Evolutionary conservation across 2,888 invertebrate genomes (phyloP).

Genomic region (Brachycybe producta): DNA sequence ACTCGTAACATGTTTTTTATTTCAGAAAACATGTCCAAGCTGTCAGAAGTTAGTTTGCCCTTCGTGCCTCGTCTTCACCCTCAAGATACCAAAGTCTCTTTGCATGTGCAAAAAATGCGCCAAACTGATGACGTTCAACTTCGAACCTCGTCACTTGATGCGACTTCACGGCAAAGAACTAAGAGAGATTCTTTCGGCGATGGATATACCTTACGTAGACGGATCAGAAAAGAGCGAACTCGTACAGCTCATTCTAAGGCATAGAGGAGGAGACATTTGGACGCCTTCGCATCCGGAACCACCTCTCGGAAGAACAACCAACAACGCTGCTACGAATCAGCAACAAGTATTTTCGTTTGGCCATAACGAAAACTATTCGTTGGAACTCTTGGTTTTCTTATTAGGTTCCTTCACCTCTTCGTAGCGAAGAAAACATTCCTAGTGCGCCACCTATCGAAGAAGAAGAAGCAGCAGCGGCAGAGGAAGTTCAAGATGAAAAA

Average conservation of each 20-base stretch:
- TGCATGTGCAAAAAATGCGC: slow-evolving; percentile 1
- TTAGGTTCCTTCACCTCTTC: too few relatives aligned
- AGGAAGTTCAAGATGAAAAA: not conserved
- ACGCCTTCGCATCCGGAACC: slow-evolving; percentile 2
- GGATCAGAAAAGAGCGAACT: slow-evolving; percentile 12
- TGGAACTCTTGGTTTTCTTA: not conserved
- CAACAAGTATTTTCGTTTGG: not conserved
- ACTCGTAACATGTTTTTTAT: too few relatives aligned
- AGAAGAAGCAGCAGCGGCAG: not conserved
- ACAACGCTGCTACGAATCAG: not conserved
- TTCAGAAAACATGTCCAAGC: too few relatives aligned
- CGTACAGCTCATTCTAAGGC: slow-evolving; percentile 7
- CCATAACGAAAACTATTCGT: not conserved
- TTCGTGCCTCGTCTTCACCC: slow-evolving; percentile 1
- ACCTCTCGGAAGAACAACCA: slow-evolving; percentile 1
- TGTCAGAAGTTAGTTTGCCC: slow-evolving; percentile 8
- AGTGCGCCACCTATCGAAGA: slow-evolving; percentile 3
- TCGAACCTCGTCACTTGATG: too few relatives aligned
- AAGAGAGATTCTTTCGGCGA: slow-evolving; percentile 1
- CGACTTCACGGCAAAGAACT: not conserved
- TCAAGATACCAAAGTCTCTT: slow-evolving; percentile 8
- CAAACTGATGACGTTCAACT: not conserved
- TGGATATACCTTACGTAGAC: slow-evolving; percentile 8
- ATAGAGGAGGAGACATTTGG: slow-evolving; percentile 8
- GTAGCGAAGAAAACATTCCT: too few relatives aligned